Percentiles rank a stretch among this genome's conserved stretches.
phyloP scores from a whole-genome alignment of 2,113 vertebrate species.

The Istiophorus platypterus region DNA sequence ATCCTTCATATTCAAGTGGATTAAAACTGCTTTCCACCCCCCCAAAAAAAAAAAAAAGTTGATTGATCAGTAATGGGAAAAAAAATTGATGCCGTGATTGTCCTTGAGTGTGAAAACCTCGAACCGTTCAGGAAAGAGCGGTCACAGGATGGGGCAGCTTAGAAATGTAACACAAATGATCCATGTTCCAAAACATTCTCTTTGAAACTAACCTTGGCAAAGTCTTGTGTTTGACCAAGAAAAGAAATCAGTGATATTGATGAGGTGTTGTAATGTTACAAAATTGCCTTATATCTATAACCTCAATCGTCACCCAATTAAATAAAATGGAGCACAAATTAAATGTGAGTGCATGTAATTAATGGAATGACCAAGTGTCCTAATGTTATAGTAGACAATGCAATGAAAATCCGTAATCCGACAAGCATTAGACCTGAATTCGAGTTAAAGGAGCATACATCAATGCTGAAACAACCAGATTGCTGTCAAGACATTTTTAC shows the following conservation, averaged over 20 bases:
- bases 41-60: slow-evolving; percentile 25
- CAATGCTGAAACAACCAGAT: slow-evolving; percentile 19
- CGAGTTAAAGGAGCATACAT: slow-evolving; percentile 17
- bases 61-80: slow-evolving; percentile 37
- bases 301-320: slow-evolving; percentile 12
- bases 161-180: not conserved
- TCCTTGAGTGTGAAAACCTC: slow-evolving; percentile 22
- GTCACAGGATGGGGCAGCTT: not conserved
- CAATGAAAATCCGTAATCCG: slow-evolving; percentile 49
- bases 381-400: slow-evolving; percentile 27
- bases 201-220: slow-evolving; percentile 6
- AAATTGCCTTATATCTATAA: slow-evolving; percentile 1
- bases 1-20: slow-evolving; percentile 49
- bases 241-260: slow-evolving; percentile 11
- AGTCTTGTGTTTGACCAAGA: not conserved
- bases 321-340: slow-evolving; percentile 13
- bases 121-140: not conserved
- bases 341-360: slow-evolving; percentile 36
- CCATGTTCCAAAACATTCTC: not conserved
- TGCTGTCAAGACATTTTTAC: slow-evolving; percentile 35
- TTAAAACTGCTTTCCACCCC: slow-evolving; percentile 38
- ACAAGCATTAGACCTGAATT: slow-evolving; percentile 27
- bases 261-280: not conserved
- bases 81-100: slow-evolving; percentile 63
- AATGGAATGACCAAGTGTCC: slow-evolving; percentile 38